phyloP scores from a whole-genome alignment of 2,797 vertebrate species.

The Lutjanus campechanus region DNA sequence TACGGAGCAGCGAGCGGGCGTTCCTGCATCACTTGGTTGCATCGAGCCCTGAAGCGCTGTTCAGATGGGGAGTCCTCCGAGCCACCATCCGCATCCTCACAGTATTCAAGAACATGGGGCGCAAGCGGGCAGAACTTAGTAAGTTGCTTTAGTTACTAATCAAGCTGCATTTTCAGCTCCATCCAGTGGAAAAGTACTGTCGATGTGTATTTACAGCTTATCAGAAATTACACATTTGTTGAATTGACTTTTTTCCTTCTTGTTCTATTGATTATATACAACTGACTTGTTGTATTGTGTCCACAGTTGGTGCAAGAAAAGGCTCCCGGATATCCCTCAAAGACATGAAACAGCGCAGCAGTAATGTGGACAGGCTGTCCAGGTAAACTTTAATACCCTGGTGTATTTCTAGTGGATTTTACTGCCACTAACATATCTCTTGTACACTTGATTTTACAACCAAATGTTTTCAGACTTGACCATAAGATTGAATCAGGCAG shows the following conservation, averaged over 20 bases:
- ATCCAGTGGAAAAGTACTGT: neutral
- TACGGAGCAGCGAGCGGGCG: constrained; percentile 90
- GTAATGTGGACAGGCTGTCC: constrained; percentile 80
- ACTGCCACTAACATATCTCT: neutral
- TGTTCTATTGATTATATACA: constrained; percentile 2
- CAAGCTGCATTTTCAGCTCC: neutral
- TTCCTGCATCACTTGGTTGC: constrained; percentile 93
- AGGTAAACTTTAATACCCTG: constrained; percentile 80
- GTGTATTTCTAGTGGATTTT: neutral
- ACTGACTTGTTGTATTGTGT: constrained; percentile 29
- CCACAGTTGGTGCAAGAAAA: constrained; percentile 78
- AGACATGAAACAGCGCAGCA: constrained; percentile 78
- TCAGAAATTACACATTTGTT: neutral
- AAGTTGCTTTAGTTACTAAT: constrained; percentile 22
- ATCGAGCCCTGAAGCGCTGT: constrained; percentile 91
- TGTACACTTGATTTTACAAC: neutral
- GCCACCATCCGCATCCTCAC: constrained; percentile 90
- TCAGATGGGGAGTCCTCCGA: constrained; percentile 95
- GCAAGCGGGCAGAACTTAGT: constrained; percentile 81
- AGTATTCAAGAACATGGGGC: constrained; percentile 87
- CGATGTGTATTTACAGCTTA: neutral
- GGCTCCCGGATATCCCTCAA: constrained; percentile 77
- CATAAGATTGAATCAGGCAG: too few species aligned
- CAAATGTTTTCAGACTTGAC: neutral
- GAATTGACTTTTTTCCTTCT: neutral